Conservation (phyloP, 2,113 vertebrate species). For the Pseudorasbora parva region DNA sequence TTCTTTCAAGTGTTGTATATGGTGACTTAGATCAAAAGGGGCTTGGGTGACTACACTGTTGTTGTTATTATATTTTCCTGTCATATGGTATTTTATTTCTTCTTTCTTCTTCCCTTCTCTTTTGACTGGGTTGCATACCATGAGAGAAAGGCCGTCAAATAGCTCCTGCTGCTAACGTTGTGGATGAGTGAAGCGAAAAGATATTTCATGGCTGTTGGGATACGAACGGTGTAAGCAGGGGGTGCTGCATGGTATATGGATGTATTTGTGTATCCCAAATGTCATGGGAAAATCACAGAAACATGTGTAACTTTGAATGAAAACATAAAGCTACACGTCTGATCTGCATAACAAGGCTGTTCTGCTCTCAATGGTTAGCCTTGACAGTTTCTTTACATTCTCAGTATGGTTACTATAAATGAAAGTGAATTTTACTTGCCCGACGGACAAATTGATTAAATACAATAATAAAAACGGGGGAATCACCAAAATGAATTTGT, state of each 20-base stretch:
- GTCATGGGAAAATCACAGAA: neutral
- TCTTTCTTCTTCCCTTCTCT: neutral
- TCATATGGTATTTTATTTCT: neutral
- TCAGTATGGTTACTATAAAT: neutral
- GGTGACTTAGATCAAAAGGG: conserved; percentile 39
- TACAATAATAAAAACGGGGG: too few relatives aligned
- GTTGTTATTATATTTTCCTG: conserved; percentile 41
- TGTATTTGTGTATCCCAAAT: neutral
- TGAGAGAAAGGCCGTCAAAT: conserved; percentile 29
- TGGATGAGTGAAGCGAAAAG: neutral
- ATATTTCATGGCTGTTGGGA: neutral
- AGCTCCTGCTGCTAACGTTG: conserved; percentile 14
- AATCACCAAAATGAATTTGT: too few relatives aligned
- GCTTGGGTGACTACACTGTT: conserved; percentile 31
- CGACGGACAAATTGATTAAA: too few relatives aligned
- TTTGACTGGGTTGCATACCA: conserved; percentile 2
- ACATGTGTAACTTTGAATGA: neutral
- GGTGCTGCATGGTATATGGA: neutral
- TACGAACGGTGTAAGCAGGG: neutral
- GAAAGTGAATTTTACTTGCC: too few relatives aligned
- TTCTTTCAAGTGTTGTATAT: conserved; percentile 42
- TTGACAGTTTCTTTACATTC: neutral
- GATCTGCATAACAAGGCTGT: neutral
- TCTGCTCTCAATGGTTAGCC: neutral
- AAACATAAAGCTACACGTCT: neutral